phyloP scores from a whole-genome alignment of 37 sponge, comb jelly and placozoan genomes.

The Agelas oroides region DNA sequence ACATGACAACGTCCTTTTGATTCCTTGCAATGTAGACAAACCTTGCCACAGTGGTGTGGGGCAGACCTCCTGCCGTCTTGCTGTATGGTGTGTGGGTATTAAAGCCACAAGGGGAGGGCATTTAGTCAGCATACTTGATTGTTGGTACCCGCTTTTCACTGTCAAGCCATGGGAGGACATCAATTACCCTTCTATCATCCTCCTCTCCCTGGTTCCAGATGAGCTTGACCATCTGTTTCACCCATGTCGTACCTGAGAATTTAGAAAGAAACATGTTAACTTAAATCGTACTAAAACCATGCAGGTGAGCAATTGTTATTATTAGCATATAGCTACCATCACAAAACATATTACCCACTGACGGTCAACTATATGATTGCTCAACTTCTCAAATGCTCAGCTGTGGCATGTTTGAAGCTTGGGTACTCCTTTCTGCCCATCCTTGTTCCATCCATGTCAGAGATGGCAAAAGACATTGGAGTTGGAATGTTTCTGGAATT shows the following conservation, averaged over 20 bases:
- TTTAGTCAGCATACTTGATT: background rate
- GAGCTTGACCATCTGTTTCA: background rate
- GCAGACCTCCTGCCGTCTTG: constrained; percentile 27
- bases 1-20: constrained; percentile 68
- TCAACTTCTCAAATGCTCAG: too few relatives aligned
- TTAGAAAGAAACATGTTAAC: too few relatives aligned
- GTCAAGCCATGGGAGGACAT: background rate
- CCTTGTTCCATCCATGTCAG: too few relatives aligned
- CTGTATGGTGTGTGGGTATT: constrained; percentile 54
- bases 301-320: too few relatives aligned
- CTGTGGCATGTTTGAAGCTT: too few relatives aligned
- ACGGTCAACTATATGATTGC: too few relatives aligned
- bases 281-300: too few relatives aligned
- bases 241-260: background rate
- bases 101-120: constrained; percentile 54
- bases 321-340: too few relatives aligned
- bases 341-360: too few relatives aligned
- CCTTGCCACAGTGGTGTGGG: constrained; percentile 39
- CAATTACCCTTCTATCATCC: background rate
- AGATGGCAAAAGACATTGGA: too few relatives aligned
- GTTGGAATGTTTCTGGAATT: too few relatives aligned
- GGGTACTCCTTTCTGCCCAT: too few relatives aligned
- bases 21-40: constrained; percentile 66
- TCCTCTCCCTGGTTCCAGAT: background rate
- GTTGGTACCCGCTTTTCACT: background rate